Evolutionary conservation across 2,888 invertebrate species (phyloP).

Genomic region (Ferrisia virgata): DNA sequence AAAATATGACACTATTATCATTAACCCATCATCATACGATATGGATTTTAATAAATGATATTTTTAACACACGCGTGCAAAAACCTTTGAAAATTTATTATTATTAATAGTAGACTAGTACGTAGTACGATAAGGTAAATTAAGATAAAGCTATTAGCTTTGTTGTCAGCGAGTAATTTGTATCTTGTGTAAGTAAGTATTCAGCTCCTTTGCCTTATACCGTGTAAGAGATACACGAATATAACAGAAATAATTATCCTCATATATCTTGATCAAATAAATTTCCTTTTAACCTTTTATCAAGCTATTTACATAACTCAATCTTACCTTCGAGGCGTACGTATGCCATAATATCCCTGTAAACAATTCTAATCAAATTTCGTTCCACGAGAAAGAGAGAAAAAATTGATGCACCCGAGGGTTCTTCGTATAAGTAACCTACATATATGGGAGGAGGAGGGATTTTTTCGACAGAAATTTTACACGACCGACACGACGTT

Average conservation of each 20-base stretch:
- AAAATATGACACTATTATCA: too few relatives aligned
- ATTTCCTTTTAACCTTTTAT: conserved; percentile 29
- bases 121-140: conserved; percentile 18
- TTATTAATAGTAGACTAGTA: conserved; percentile 10
- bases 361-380: not conserved
- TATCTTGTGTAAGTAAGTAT: not conserved
- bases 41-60: not conserved
- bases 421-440: too few relatives aligned
- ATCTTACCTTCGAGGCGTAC: not conserved
- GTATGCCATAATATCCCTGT: not conserved
- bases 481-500: too few relatives aligned
- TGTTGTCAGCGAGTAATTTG: conserved; percentile 33
- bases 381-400: not conserved
- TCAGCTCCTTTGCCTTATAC: not conserved
- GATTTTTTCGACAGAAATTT: too few relatives aligned
- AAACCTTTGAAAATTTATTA: not conserved
- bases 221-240: not conserved
- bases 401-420: too few relatives aligned
- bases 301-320: not conserved
- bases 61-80: not conserved
- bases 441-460: too few relatives aligned
- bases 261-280: conserved; percentile 42
- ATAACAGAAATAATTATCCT: conserved; percentile 29
- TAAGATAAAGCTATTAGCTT: conserved; percentile 43
- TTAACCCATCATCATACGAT: not conserved